These are phyloP conservation scores for Cyclophora punctaria DNA, from an alignment of 2,888 invertebrate genomes.

Conservation along the genomic window DNA sequence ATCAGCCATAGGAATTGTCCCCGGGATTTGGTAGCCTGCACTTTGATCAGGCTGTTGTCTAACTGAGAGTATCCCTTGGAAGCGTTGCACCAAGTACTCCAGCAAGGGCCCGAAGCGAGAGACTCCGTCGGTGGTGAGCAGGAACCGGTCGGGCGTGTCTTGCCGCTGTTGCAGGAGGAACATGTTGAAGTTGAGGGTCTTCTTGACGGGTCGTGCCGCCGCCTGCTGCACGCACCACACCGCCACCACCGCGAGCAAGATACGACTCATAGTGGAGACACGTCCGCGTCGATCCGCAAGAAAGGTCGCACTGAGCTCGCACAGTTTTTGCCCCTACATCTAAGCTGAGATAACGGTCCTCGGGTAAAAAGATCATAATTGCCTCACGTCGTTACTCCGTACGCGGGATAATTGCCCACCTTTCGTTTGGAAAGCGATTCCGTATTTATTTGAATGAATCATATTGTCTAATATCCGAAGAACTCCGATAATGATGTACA, in stretches of 20 bases:
- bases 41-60: conserved; percentile 75
- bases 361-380: conserved; percentile 70
- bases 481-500: conserved; percentile 17
- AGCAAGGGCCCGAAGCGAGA: conserved; percentile 80
- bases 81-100: conserved; percentile 80
- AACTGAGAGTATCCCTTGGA: conserved; percentile 82
- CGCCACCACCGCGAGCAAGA: conserved; percentile 38
- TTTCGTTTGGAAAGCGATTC: conserved; percentile 71
- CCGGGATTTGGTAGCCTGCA: conserved; percentile 35
- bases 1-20: conserved; percentile 36
- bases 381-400: conserved; percentile 46
- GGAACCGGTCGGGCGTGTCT: conserved; percentile 44
- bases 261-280: conserved; percentile 29
- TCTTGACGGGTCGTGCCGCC: conserved; percentile 48
- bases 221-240: conserved; percentile 40
- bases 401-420: conserved; percentile 65
- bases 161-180: conserved; percentile 55
- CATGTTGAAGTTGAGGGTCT: conserved; percentile 66
- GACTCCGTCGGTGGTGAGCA: conserved; percentile 52
- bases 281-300: conserved; percentile 49
- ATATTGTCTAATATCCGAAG: conserved; percentile 39
- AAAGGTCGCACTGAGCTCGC: conserved; percentile 50
- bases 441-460: conserved; percentile 61
- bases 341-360: conserved; percentile 67
- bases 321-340: conserved; percentile 57